A percentile compares a stretch with the other conserved stretches of the same genome.
Conservation (phyloP, 2,113 vertebrate species). For the Chaenogobius annularis region DNA sequence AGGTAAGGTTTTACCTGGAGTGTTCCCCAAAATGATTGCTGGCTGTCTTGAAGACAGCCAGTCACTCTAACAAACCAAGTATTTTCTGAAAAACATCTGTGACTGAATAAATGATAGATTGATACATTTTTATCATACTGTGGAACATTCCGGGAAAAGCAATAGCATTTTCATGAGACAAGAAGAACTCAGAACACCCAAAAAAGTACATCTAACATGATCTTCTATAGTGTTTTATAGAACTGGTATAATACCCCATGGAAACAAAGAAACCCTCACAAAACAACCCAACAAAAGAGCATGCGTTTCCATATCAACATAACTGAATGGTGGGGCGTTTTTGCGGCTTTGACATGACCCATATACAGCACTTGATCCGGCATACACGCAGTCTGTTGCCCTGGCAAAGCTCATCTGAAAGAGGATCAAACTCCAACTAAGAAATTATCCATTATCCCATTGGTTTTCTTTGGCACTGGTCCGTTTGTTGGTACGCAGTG, state of each 20-base stretch:
- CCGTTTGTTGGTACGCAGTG: not conserved
- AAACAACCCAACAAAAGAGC: slow-evolving; percentile 7
- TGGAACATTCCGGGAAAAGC: too few species aligned
- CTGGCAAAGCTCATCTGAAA: slow-evolving; percentile 25
- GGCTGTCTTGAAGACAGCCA: too few species aligned
- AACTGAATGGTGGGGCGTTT: slow-evolving; percentile 9
- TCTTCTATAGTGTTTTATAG: too few species aligned
- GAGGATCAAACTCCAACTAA: slow-evolving; percentile 55
- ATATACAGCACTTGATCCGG: slow-evolving; percentile 43
- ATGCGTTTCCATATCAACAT: slow-evolving; percentile 21
- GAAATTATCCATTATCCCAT: slow-evolving; percentile 63
- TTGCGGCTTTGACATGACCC: slow-evolving; percentile 48
- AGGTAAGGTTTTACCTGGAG: too few species aligned
- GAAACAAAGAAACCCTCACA: not conserved
- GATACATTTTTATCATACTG: too few species aligned
- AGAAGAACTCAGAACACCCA: too few species aligned
- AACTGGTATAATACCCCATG: too few species aligned
- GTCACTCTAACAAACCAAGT: not conserved
- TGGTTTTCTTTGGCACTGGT: not conserved
- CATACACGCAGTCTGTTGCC: slow-evolving; percentile 12
- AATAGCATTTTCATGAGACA: too few species aligned
- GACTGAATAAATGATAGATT: too few species aligned
- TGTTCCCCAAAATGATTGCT: not conserved
- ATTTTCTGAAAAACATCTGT: not conserved
- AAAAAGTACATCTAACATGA: too few species aligned